A percentile compares a stretch with the other conserved stretches of the same genome.
Evolutionary conservation across 2,113 vertebrate genomes (phyloP).

Genomic region (Coryphaenoides rupestris): DNA sequence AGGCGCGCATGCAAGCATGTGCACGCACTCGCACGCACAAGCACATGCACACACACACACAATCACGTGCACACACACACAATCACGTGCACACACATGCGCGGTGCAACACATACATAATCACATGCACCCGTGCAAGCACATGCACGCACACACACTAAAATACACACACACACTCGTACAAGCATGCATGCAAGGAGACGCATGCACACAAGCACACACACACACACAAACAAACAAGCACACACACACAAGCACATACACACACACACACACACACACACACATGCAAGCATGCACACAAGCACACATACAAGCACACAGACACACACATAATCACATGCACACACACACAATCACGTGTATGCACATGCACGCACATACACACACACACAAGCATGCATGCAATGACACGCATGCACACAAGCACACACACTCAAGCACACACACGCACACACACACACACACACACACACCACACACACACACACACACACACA

Average conservation of each 20-base stretch:
- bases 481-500: not conserved
- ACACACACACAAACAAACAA: not conserved
- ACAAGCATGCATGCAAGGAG: not conserved
- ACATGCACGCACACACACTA: not conserved
- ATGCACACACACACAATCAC: too few relatives aligned
- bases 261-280: constrained; percentile 11
- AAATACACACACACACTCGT: too few relatives aligned
- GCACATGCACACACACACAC: constrained; percentile 11
- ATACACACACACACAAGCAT: too few relatives aligned
- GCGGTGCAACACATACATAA: not conserved
- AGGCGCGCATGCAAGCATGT: not conserved
- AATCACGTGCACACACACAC: constrained; percentile 1
- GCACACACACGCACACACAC: too few relatives aligned
- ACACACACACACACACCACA: not conserved
- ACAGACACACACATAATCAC: not conserved
- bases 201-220: not conserved
- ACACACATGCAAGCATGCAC: constrained; percentile 1
- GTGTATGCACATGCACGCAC: not conserved
- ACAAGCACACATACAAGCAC: not conserved
- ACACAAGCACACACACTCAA: too few relatives aligned
- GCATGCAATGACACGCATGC: not conserved
- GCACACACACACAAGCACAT: not conserved
- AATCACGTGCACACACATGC: not conserved
- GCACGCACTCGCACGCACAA: constrained; percentile 8
- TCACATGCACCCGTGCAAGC: not conserved